phyloP scores from a whole-genome alignment of 2,113 vertebrate species.

The Solea solea region DNA sequence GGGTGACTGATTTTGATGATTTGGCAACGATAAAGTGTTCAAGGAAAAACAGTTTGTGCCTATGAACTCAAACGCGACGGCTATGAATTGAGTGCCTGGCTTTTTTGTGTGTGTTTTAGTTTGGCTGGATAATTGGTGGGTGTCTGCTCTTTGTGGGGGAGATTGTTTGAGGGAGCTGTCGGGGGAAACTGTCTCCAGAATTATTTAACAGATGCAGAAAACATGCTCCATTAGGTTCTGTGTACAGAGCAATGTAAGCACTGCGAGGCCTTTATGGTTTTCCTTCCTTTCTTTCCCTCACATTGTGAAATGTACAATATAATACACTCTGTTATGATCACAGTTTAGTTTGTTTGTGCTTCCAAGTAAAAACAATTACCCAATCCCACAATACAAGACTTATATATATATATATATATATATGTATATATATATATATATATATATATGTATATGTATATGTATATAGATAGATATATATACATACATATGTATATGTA shows the following conservation, averaged over 20 bases:
- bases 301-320: neutral
- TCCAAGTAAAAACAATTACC: no score
- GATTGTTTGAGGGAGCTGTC: neutral
- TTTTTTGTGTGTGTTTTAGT: neutral
- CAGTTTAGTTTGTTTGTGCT: neutral
- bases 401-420: no score
- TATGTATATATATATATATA: no score
- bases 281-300: neutral
- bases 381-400: no score
- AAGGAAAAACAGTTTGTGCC: neutral
- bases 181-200: neutral
- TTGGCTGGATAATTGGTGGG: constrained; percentile 7
- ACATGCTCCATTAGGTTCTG: constrained; percentile 25
- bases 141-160: neutral
- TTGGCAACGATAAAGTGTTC: constrained; percentile 30
- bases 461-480: no score
- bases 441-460: no score
- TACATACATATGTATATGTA: no score
- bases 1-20: constrained; percentile 46
- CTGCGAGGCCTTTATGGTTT: neutral
- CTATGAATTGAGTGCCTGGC: neutral
- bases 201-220: constrained; percentile 28
- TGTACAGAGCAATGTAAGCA: constrained; percentile 3
- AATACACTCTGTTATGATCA: neutral
- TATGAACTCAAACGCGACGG: constrained; percentile 11